A percentile compares a stretch with the other conserved stretches of the same genome.
These are phyloP conservation scores for Aurelia coerulea DNA, from an alignment of 30 jellyfish, hydroid and myxozoan species.

Conservation along the genomic window DNA sequence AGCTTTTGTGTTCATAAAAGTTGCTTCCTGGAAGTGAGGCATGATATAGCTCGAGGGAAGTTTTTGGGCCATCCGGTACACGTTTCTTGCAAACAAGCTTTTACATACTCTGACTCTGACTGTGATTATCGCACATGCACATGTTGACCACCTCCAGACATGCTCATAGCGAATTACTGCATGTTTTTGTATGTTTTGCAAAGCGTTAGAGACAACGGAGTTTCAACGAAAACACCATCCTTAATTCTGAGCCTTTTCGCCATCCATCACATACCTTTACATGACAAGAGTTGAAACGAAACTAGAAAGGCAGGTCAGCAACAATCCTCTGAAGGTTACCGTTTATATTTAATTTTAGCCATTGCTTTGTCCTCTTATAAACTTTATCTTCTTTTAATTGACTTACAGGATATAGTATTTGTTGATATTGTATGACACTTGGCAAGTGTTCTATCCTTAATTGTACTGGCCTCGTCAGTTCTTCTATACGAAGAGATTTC, in stretches of 20 bases:
- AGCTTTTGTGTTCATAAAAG: too few species aligned
- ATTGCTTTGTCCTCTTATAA: slow-evolving; percentile 5
- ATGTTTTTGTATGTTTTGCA: too few species aligned
- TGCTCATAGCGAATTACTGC: too few species aligned
- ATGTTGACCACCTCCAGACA: too few species aligned
- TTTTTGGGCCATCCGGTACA: too few species aligned
- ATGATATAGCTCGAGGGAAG: too few species aligned
- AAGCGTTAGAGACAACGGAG: too few species aligned
- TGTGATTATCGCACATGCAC: too few species aligned
- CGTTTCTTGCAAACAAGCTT: too few species aligned
- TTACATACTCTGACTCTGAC: too few species aligned
- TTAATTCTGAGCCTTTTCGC: neutral
- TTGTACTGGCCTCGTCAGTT: slow-evolving; percentile 49
- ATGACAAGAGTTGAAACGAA: neutral
- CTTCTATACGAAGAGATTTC: slow-evolving; percentile 4
- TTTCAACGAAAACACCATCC: too few species aligned
- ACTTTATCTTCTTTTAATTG: slow-evolving; percentile 23
- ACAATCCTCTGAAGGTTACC: slow-evolving; percentile 7
- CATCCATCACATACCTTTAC: slow-evolving; percentile 4
- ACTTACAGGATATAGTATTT: slow-evolving; percentile 21
- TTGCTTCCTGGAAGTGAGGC: too few species aligned
- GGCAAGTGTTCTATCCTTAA: neutral
- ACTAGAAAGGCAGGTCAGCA: neutral
- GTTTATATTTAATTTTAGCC: slow-evolving; percentile 3
- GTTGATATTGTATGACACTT: slow-evolving; percentile 27